Percentiles rank a stretch among this genome's conserved stretches.
Conservation (phyloP, 30 jellyfish, hydroid and myxozoan genomes). For the Aurelia sp. region DNA sequence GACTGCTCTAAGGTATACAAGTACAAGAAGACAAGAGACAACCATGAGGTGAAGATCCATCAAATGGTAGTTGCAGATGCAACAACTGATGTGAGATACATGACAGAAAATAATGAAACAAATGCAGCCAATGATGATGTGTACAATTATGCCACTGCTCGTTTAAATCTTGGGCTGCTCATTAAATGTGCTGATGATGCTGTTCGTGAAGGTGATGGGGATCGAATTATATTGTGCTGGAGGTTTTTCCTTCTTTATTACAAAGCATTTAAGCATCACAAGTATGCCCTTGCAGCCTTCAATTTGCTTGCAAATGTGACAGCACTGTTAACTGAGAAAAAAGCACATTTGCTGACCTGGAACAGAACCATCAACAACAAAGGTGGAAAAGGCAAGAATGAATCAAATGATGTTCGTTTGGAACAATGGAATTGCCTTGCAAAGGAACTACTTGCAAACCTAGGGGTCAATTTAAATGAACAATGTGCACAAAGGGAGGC, state of each 20-base stretch:
- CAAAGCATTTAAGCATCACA: conserved; percentile 2
- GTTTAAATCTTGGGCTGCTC: conserved; percentile 13
- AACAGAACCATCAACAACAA: conserved; percentile 26
- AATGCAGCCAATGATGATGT: neutral
- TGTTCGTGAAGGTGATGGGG: conserved; percentile 14
- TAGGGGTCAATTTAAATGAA: conserved; percentile 18
- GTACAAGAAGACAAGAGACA: conserved; percentile 26
- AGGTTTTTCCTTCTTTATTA: neutral
- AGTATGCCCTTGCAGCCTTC: conserved; percentile 21
- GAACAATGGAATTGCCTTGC: conserved; percentile 21
- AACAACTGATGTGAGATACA: neutral
- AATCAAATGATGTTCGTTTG: conserved; percentile 20
- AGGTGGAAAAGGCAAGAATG: conserved; percentile 32
- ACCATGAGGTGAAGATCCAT: conserved; percentile 29
- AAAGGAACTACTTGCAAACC: neutral
- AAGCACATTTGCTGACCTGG: conserved; percentile 14
- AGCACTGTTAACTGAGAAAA: neutral
- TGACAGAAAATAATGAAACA: neutral
- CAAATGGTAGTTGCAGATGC: conserved; percentile 7
- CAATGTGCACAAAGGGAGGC: conserved; percentile 19
- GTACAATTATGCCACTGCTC: conserved; percentile 2
- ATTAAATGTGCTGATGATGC: conserved; percentile 2
- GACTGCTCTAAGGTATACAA: conserved; percentile 25
- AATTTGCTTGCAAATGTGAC: neutral
- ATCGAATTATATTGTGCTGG: neutral